Base-by-base conservation (phyloP, 2,113 vertebrate species). In the Semnornis frantzii region DNA sequence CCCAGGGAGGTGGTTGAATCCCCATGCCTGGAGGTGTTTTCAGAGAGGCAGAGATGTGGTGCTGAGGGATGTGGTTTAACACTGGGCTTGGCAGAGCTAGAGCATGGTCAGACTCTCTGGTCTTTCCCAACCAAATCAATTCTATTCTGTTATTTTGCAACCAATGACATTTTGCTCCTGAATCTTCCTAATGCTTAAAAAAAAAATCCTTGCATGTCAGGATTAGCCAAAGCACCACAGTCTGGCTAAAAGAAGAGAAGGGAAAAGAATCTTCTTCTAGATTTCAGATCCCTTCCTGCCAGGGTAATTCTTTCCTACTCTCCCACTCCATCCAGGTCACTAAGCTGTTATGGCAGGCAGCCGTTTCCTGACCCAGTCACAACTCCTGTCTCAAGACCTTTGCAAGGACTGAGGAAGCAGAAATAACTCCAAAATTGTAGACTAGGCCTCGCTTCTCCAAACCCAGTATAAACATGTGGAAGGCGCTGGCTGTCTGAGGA, bases 141-240 rank as follows among this genome's bases (percentile, higher is more conserved):
- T 52, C 23, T 25, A 25, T 52, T 50, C 50, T 52, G 50, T 52
- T 12, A 8, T 58, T 87, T 57, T 77, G 12, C 23, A 66, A 66
- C 17, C 52, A 52, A 16, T n/a, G 8, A 39, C 31, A 37, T 42
- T 65, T 83, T 74, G 46, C 23, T 62, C 28, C 31, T 37, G 42
- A 17, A 57, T 54, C 19, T 58, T 74, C 50, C 65, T 21, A n/a
- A 5, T 11, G 54, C 15, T 71, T 85, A 0, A 20, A 89, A 84
- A 0, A 20, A 48, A 24, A 24, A 7, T 13, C 5, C 23, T 83
- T 42, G 69, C 0, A 0, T 5, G 6, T 24, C 27, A 23, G 21
- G 33, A 83, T 60, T 68, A 74, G 37, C 10, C 88, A 63, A 77
- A 88, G 5, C 6, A 83, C 12, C 69, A 76, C 1, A 20, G 21